Conservation (phyloP, 2,888 invertebrate genomes). For the Alcis repandata region DNA sequence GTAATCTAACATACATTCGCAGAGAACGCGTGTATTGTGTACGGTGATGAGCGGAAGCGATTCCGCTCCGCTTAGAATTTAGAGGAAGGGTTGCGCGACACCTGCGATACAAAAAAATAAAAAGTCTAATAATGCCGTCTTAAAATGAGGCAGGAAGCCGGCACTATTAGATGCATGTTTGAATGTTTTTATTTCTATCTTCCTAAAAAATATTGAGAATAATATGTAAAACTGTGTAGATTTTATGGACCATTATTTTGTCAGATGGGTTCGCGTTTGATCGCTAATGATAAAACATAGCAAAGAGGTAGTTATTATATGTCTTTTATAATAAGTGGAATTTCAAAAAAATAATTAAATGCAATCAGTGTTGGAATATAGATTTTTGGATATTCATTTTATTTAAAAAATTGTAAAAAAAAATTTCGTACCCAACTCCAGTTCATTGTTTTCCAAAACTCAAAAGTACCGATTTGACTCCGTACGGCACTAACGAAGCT, state of each 20-base stretch:
- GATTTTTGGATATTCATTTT: too few species aligned
- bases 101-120: conserved; percentile 68
- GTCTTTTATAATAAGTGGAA: too few species aligned
- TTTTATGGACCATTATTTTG: too few species aligned
- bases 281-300: too few species aligned
- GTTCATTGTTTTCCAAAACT: neutral
- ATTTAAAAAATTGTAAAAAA: too few species aligned
- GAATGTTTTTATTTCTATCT: conserved; percentile 27
- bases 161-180: conserved; percentile 46
- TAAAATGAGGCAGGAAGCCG: conserved; percentile 57
- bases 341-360: too few species aligned
- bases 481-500: neutral
- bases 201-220: neutral
- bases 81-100: conserved; percentile 63
- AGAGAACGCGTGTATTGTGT: conserved; percentile 65
- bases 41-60: conserved; percentile 69
- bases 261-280: too few species aligned
- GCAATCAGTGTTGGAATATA: too few species aligned
- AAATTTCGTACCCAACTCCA: too few species aligned
- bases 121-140: conserved; percentile 55
- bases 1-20: conserved; percentile 56
- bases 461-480: conserved; percentile 4
- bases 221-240: neutral
- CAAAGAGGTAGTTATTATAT: too few species aligned
- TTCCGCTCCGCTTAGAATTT: conserved; percentile 43